phyloP scores from a whole-genome alignment of 2,113 vertebrate genomes.

The Micronisus gabar region DNA sequence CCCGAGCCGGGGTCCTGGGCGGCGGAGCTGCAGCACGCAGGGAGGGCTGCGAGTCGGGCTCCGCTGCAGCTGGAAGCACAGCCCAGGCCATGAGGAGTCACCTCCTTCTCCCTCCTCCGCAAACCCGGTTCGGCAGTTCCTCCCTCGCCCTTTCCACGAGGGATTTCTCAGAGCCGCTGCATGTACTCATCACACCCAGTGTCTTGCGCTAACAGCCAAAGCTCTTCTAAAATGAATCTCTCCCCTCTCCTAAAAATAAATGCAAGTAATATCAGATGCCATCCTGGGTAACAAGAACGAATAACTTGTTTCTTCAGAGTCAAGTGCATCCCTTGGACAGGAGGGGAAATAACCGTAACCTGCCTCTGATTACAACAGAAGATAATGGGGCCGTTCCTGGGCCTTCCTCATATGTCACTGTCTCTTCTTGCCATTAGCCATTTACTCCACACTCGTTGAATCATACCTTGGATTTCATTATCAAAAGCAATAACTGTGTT shows the following conservation, averaged over 20 bases:
- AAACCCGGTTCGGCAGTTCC: fast-evolving
- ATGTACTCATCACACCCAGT: fast-evolving
- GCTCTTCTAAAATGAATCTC: background rate
- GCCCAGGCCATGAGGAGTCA: fast-evolving
- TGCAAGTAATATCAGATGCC: background rate
- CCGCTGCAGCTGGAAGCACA: background rate
- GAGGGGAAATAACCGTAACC: background rate
- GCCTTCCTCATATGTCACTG: background rate
- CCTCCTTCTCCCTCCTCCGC: background rate
- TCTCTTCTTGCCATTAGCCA: background rate
- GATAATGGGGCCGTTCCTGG: background rate
- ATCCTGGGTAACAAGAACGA: background rate
- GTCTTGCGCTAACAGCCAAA: background rate
- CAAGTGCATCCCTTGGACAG: background rate
- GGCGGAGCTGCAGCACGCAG: no score
- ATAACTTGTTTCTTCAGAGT: background rate
- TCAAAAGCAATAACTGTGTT: background rate
- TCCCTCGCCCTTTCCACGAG: fast-evolving
- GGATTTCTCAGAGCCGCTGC: fast-evolving
- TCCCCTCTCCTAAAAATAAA: background rate
- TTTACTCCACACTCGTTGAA: background rate
- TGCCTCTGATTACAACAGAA: background rate
- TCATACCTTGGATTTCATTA: background rate
- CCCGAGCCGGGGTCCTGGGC: background rate
- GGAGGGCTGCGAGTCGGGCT: background rate